Evolutionary conservation across 2,888 invertebrate species (phyloP).

Genomic region (Taphrorychus bicolor): DNA sequence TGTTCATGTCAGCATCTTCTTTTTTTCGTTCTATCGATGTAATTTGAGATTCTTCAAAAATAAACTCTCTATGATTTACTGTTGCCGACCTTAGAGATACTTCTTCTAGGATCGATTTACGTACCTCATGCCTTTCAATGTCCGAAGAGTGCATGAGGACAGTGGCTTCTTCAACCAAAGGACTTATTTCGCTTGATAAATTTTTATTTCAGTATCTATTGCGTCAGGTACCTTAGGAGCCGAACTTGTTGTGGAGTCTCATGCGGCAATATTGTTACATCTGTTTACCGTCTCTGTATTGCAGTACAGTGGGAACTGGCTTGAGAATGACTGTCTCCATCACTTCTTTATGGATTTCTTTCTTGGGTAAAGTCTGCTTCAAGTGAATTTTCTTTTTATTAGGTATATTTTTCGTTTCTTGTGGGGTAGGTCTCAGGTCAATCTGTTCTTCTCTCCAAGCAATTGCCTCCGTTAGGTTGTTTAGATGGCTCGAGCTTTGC

Average conservation of each 20-base stretch:
- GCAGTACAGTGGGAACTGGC: slow-evolving; percentile 60
- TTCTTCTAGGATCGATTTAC: slow-evolving; percentile 58
- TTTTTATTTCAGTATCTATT: slow-evolving; percentile 15
- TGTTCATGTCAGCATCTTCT: neutral
- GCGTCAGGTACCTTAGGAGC: slow-evolving; percentile 44
- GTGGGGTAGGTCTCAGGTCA: slow-evolving; percentile 59
- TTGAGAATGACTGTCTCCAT: slow-evolving; percentile 58
- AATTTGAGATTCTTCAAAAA: slow-evolving; percentile 62
- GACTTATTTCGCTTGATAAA: slow-evolving; percentile 12
- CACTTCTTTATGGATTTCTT: slow-evolving; percentile 64
- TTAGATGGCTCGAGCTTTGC: slow-evolving; percentile 31
- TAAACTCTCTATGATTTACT: slow-evolving; percentile 61
- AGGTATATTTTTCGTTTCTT: slow-evolving; percentile 60
- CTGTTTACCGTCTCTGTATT: slow-evolving; percentile 57
- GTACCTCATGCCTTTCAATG: slow-evolving; percentile 61
- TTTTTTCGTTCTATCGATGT: neutral
- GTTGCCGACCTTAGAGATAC: slow-evolving; percentile 8
- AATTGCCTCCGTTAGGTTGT: slow-evolving; percentile 52
- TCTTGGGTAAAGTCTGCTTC: slow-evolving; percentile 64
- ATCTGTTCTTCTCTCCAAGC: slow-evolving; percentile 73
- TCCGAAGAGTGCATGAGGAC: slow-evolving; percentile 58
- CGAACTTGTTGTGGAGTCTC: slow-evolving; percentile 61
- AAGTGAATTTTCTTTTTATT: slow-evolving; percentile 59
- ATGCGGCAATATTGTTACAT: slow-evolving; percentile 62
- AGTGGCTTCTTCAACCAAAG: slow-evolving; percentile 66